Conservation (phyloP, 2,888 invertebrate species). For the Orthosia cruda region DNA sequence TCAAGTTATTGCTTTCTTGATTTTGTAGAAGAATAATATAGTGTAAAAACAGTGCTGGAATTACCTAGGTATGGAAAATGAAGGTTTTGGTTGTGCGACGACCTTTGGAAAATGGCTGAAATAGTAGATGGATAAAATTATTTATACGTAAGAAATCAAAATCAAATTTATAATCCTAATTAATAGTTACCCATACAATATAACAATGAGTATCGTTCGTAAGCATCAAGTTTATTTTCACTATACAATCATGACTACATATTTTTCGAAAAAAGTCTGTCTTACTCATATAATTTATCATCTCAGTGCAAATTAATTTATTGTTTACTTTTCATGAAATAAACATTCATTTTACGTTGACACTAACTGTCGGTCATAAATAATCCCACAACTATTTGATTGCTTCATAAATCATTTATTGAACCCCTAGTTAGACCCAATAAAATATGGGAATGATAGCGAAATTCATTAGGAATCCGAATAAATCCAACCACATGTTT, state of each 20-base stretch:
- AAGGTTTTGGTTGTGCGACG: too few relatives aligned
- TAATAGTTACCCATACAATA: too few relatives aligned
- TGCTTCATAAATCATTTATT: background rate
- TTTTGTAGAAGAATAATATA: background rate
- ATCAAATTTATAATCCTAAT: too few relatives aligned
- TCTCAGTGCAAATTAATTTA: slow-evolving; percentile 8
- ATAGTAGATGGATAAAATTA: too few relatives aligned
- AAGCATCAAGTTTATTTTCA: slow-evolving; percentile 21
- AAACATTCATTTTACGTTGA: slow-evolving; percentile 27
- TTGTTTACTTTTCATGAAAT: slow-evolving; percentile 59
- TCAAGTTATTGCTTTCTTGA: background rate
- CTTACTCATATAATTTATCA: slow-evolving; percentile 57
- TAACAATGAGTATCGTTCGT: too few relatives aligned
- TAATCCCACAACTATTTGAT: too few relatives aligned
- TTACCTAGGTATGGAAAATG: too few relatives aligned
- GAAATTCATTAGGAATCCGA: background rate
- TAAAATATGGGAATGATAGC: slow-evolving; percentile 13
- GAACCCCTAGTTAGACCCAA: background rate
- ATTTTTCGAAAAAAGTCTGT: slow-evolving; percentile 47
- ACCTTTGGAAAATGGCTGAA: too few relatives aligned
- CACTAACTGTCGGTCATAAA: background rate
- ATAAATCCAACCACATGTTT: background rate
- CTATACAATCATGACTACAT: slow-evolving; percentile 58
- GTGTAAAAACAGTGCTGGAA: too few relatives aligned
- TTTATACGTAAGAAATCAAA: too few relatives aligned